Evolutionary conservation across 2,888 invertebrate genomes (phyloP).

Genomic region (Agapostemon virescens): DNA sequence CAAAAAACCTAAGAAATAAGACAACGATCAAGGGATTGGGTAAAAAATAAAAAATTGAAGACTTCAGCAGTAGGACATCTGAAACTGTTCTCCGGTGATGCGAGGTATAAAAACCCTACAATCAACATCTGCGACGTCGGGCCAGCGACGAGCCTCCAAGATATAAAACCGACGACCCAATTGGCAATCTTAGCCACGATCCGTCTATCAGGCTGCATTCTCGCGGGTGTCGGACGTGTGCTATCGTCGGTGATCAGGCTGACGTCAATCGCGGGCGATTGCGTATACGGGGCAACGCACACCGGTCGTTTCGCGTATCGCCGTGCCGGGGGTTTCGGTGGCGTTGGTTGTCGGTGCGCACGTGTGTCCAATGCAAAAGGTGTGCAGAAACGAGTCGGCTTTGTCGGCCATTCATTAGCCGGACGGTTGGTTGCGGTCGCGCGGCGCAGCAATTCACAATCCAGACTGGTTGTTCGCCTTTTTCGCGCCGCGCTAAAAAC

Average conservation of each 20-base stretch:
- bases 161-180: constrained; percentile 14
- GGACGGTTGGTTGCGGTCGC: constrained; percentile 37
- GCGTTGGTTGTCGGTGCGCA: constrained; percentile 6
- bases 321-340: background rate
- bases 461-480: constrained; percentile 39
- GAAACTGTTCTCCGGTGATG: too few relatives aligned
- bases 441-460: constrained; percentile 43
- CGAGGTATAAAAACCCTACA: background rate
- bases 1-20: too few relatives aligned
- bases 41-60: too few relatives aligned
- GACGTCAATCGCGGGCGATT: constrained; percentile 32
- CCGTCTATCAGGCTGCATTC: background rate
- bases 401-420: constrained; percentile 40
- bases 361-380: constrained; percentile 38
- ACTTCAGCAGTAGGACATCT: too few relatives aligned
- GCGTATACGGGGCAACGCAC: constrained; percentile 14
- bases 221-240: background rate
- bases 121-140: background rate
- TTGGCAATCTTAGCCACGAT: background rate
- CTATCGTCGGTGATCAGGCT: constrained; percentile 8
- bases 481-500: constrained; percentile 39
- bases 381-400: constrained; percentile 32
- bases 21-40: too few relatives aligned
- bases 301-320: constrained; percentile 24
- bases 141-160: background rate